These are phyloP conservation scores for Otis tarda DNA, from an alignment of 2,113 vertebrate genomes.

Conservation along the genomic window DNA sequence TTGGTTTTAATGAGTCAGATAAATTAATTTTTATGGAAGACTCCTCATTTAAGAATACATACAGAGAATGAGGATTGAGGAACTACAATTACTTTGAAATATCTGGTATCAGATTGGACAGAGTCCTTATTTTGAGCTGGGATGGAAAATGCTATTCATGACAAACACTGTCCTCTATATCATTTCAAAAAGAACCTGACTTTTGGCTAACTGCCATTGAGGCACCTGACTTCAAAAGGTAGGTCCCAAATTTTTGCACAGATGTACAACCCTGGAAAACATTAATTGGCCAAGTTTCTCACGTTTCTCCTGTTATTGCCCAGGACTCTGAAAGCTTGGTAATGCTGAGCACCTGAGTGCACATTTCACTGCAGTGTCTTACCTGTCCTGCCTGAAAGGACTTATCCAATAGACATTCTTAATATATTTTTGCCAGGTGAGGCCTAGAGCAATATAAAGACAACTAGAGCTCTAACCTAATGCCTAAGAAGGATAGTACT, in stretches of 20 bases:
- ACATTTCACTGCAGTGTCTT: background rate
- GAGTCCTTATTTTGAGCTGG: background rate
- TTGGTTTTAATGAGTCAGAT: background rate
- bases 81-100: background rate
- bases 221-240: background rate
- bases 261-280: background rate
- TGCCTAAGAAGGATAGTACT: background rate
- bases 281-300: background rate
- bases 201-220: background rate
- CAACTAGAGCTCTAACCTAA: background rate
- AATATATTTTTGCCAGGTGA: background rate
- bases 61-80: background rate
- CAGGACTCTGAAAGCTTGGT: background rate
- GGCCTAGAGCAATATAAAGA: background rate
- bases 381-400: background rate
- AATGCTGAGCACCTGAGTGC: background rate
- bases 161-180: background rate
- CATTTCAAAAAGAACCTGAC: background rate
- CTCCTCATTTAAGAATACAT: background rate
- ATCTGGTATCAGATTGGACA: background rate
- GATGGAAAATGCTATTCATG: background rate
- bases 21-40: background rate
- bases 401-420: background rate
- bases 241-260: background rate
- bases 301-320: background rate